Evolutionary conservation across 2,888 invertebrate species (phyloP), one percentile per base, ranked within the genome.

Genomic region (Euplexia lucipara): DNA sequence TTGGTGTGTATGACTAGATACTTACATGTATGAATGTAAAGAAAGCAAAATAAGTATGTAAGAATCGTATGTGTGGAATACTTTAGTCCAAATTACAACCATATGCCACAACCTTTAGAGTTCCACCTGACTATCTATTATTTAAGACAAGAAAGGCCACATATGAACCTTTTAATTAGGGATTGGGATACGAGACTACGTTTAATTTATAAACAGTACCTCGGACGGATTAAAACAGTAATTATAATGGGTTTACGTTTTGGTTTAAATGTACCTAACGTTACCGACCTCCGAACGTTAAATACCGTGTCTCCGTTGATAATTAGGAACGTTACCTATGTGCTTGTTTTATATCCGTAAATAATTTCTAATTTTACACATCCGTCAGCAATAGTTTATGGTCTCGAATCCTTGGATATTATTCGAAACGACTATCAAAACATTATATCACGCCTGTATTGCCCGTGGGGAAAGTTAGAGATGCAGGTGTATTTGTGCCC

Each of bases 221-320:
- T 26, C 32, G n/a, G 22, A 34, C 18, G 18, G 16, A 45, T 62
- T 18, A 52, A 62, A 32, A 42, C 37, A 32, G 37, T 64, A 37
- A 51, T 32, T 63, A 37, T n/a, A 9, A 48, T 6, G 39, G 18
- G 7, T 22, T 57, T 45, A 34, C 34, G 44, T 51, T 39, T 22
- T 14, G 22, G 45, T 39, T n/a, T 45, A 49, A 16, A 10, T 45
- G 26, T 26, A 26, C 26, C 5, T 26, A 26, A 26, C 26, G 26
- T 5, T 26, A 26, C 26, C 2, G 26, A 26, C 26, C 26, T 26
- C 2, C 7, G 20, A 7, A 51, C 35, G 8, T 20, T 51, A 5
- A 51, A 51, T 39, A 32, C 22, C 10, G 8, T 51, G 22, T 62
- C n/a, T 62, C 61, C 58, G 32, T 56, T 39, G 3, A 47, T 57